Percentiles rank a stretch among this genome's conserved stretches.
Evolutionary conservation across 2,797 vertebrate species (phyloP).

Genomic region (Lates japonicus): DNA sequence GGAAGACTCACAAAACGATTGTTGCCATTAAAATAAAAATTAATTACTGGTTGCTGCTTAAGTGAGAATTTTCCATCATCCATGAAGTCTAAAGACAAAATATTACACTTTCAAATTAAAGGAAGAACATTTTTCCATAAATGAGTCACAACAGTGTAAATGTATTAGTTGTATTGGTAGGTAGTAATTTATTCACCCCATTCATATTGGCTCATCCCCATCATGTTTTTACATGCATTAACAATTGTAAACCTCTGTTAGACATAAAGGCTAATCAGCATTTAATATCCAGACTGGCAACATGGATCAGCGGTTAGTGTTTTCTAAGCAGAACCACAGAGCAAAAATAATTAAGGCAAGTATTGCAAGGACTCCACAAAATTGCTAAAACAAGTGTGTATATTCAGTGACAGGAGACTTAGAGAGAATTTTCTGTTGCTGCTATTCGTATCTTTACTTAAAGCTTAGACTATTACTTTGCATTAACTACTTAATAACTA

Average conservation of each 20-base stretch:
- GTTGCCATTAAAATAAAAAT: slow-evolving; percentile 3
- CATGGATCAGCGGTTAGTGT: slow-evolving; percentile 42
- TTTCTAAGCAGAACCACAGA: slow-evolving; percentile 34
- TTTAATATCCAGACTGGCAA: slow-evolving; percentile 37
- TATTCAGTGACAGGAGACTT: slow-evolving; percentile 3
- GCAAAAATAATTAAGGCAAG: slow-evolving; percentile 23
- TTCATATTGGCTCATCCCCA: slow-evolving; percentile 26
- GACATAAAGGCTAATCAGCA: slow-evolving; percentile 33
- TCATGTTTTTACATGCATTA: slow-evolving; percentile 27
- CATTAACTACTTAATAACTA: too few relatives aligned
- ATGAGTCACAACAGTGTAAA: background rate
- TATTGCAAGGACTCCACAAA: slow-evolving; percentile 15
- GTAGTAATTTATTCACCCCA: slow-evolving; percentile 17
- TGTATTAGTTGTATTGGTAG: background rate
- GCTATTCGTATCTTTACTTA: slow-evolving; percentile 6
- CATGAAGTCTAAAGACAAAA: background rate
- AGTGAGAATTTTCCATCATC: background rate
- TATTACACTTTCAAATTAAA: background rate
- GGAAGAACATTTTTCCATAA: background rate
- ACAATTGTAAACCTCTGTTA: background rate
- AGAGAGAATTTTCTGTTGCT: slow-evolving; percentile 7
- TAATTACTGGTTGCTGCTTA: background rate
- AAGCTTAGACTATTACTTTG: slow-evolving; percentile 33
- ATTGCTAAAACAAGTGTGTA: slow-evolving; percentile 12
- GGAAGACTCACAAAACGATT: background rate